Conservation (phyloP, 64 coral and sea anemone genomes). For the Montipora cactus region DNA sequence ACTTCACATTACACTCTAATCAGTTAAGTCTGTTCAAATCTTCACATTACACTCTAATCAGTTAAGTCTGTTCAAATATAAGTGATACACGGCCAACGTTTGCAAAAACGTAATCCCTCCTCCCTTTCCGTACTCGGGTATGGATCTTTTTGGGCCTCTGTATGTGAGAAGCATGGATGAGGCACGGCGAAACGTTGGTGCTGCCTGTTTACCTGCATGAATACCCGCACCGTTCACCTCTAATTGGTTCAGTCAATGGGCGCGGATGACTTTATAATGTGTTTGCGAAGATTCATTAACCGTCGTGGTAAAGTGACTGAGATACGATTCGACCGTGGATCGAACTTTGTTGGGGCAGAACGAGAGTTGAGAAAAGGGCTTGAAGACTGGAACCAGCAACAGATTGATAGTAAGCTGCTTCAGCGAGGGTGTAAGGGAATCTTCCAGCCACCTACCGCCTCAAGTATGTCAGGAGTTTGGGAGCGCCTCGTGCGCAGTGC, state of each 20-base stretch:
- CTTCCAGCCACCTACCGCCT: slow-evolving; percentile 57
- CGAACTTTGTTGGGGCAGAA: slow-evolving; percentile 46
- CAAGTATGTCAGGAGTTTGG: slow-evolving; percentile 59
- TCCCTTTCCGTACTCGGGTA: not conserved
- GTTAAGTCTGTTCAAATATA: not conserved
- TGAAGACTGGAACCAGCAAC: slow-evolving; percentile 16
- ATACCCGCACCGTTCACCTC: slow-evolving; percentile 41
- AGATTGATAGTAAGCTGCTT: slow-evolving; percentile 38
- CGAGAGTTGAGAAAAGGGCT: slow-evolving; percentile 31
- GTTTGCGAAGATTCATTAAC: slow-evolving; percentile 39
- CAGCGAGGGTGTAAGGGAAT: slow-evolving; percentile 37
- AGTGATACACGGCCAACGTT: no score
- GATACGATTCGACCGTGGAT: not conserved
- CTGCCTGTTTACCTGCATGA: slow-evolving; percentile 57
- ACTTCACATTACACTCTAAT: no score
- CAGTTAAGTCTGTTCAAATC: not conserved
- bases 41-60: no score
- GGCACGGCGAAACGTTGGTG: slow-evolving; percentile 61
- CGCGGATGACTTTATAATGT: slow-evolving; percentile 55
- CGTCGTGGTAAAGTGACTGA: slow-evolving; percentile 31
- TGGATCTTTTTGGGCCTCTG: slow-evolving; percentile 49
- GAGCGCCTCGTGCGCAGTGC: slow-evolving; percentile 54
- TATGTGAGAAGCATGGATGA: slow-evolving; percentile 55
- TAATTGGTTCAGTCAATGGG: slow-evolving; percentile 58
- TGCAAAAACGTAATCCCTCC: not conserved